These are phyloP conservation scores for Steatornis caripensis DNA, from an alignment of 2,113 vertebrate species.

Conservation along the genomic window DNA sequence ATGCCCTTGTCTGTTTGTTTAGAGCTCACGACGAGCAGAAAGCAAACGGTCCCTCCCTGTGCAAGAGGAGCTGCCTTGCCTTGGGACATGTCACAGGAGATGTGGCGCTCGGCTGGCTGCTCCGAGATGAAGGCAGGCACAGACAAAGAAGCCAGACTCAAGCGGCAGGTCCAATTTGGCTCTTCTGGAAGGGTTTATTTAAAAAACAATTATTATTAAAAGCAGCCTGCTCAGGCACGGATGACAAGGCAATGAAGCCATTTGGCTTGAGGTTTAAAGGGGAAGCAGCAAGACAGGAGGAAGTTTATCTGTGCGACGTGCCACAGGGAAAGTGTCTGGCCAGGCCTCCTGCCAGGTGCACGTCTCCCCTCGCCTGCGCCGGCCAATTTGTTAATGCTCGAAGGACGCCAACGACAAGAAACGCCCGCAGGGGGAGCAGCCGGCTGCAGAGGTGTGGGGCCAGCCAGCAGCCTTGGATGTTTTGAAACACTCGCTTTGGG, in stretches of 20 bases:
- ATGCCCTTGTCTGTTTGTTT: neutral
- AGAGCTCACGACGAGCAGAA: neutral
- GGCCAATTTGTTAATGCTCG: neutral
- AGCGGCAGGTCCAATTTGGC: neutral
- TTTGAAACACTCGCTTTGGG: neutral
- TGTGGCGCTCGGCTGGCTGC: fast-evolving
- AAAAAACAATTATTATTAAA: neutral
- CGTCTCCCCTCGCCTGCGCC: neutral
- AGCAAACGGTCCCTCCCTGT: neutral
- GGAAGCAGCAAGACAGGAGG: neutral
- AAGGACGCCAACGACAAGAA: neutral
- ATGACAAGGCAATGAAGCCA: neutral
- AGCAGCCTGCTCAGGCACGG: neutral
- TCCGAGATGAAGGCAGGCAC: neutral
- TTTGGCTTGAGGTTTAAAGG: neutral
- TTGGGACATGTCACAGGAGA: neutral
- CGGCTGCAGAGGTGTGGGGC: neutral
- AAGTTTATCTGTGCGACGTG: fast-evolving
- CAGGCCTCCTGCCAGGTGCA: neutral
- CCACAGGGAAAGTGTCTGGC: neutral
- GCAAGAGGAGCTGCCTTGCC: neutral
- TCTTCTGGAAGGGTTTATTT: constrained; percentile 43
- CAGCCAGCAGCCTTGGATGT: neutral
- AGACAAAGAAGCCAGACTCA: neutral
- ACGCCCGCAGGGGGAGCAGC: neutral